Evolutionary conservation across 2,888 invertebrate species (phyloP).

Genomic region (Acleris cristana): DNA sequence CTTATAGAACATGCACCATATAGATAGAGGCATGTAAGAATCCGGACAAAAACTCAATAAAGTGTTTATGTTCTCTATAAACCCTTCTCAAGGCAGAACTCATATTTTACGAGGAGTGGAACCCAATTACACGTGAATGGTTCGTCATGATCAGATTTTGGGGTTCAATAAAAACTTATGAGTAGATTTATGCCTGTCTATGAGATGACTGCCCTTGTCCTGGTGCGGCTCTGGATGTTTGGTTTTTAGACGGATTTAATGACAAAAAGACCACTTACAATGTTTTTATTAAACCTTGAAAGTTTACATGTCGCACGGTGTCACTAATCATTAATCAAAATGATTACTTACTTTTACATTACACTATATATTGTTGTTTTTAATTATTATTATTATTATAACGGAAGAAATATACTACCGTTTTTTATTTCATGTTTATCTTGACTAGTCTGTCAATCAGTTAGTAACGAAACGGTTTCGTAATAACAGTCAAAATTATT

Average conservation of each 20-base stretch:
- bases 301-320: background rate
- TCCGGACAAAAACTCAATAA: conserved; percentile 74
- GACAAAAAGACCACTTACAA: background rate
- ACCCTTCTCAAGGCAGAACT: conserved; percentile 70
- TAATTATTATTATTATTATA: no score
- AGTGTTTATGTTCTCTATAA: conserved; percentile 80
- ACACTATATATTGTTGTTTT: no score
- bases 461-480: no score
- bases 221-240: conserved; percentile 54
- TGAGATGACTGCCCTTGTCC: conserved; percentile 59
- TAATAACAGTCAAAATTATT: no score
- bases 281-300: background rate
- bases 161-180: conserved; percentile 71
- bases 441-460: no score
- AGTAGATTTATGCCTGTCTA: conserved; percentile 72
- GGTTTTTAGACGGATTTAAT: background rate
- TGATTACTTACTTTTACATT: no score
- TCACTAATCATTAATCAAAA: no score
- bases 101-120: conserved; percentile 79
- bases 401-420: no score
- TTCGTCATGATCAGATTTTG: conserved; percentile 80
- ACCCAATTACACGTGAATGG: conserved; percentile 81
- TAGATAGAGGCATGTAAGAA: conserved; percentile 56
- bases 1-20: conserved; percentile 29
- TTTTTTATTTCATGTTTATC: no score